phyloP scores from a whole-genome alignment of 2,888 invertebrate species.

The Beris morrisii region DNA sequence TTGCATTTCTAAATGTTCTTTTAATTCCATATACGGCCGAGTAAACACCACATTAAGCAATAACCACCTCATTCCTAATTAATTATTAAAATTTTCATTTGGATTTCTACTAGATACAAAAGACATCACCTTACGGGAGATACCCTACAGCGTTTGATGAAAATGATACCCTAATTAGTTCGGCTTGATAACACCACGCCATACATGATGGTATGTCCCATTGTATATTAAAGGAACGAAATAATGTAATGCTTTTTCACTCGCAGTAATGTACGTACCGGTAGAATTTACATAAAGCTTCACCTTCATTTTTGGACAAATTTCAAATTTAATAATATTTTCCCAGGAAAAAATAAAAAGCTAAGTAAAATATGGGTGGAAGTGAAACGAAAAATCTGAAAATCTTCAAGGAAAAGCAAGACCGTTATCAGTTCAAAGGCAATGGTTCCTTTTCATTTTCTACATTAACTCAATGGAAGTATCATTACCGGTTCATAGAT shows the following conservation, averaged over 20 bases:
- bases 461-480: slow-evolving; percentile 35
- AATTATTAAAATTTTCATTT: slow-evolving; percentile 34
- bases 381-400: no score
- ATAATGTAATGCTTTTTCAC: not conserved
- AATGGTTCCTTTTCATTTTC: slow-evolving; percentile 29
- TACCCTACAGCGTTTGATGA: not conserved
- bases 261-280: no score
- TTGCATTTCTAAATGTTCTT: slow-evolving; percentile 11
- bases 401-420: slow-evolving; percentile 4
- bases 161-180: slow-evolving; percentile 23
- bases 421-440: slow-evolving; percentile 10
- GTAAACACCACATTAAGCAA: slow-evolving; percentile 14
- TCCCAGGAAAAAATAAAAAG: no score
- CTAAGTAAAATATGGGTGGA: no score
- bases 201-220: slow-evolving; percentile 3
- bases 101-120: not conserved
- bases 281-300: no score
- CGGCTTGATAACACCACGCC: not conserved
- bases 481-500: slow-evolving; percentile 37
- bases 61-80: slow-evolving; percentile 29
- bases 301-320: no score
- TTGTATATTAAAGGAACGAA: not conserved
- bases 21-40: slow-evolving; percentile 15
- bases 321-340: no score
- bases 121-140: not conserved